phyloP scores from a whole-genome alignment of 64 coral and sea anemone species.

The Acropora yongei region DNA sequence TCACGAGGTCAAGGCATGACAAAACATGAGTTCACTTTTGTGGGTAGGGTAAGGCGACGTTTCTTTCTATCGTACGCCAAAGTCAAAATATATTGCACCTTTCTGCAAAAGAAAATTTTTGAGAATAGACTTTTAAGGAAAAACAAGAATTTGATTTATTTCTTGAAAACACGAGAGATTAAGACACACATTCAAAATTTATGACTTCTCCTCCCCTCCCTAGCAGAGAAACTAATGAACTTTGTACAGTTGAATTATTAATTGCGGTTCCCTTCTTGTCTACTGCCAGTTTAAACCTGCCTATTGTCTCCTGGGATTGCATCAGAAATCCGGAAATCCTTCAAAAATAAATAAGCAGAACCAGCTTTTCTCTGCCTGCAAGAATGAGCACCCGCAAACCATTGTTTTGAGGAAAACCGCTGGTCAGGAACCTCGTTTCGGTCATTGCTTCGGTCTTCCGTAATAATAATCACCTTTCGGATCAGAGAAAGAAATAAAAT shows the following conservation, averaged over 20 bases:
- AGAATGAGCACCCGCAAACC: no score
- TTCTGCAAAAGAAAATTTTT: no score
- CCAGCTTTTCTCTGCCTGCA: no score
- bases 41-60: background rate
- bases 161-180: no score
- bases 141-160: background rate
- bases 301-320: slow-evolving; percentile 10
- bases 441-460: no score
- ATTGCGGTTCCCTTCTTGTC: background rate
- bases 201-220: background rate
- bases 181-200: background rate
- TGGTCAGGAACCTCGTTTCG: no score
- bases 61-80: no score
- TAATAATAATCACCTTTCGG: no score
- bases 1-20: slow-evolving; percentile 51
- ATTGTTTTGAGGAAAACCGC: no score
- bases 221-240: background rate
- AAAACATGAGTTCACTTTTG: background rate
- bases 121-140: no score
- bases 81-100: background rate
- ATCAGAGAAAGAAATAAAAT: no score
- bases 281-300: background rate
- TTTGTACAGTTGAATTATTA: background rate
- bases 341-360: no score
- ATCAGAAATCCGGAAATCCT: slow-evolving; percentile 7